Evolutionary conservation across 2,113 vertebrate species (phyloP).

Genomic region (Dasyprocta punctata): DNA sequence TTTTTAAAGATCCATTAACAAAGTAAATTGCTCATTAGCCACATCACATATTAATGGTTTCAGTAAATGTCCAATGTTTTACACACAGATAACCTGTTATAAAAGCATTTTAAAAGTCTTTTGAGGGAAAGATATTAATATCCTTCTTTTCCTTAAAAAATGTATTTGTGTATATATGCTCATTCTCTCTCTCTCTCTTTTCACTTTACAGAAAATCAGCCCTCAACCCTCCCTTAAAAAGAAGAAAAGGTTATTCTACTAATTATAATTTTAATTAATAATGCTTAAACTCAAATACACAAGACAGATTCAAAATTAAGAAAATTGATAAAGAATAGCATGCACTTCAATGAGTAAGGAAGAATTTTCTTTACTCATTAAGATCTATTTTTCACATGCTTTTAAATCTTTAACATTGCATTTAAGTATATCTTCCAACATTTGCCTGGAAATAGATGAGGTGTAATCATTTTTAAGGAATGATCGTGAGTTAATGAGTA

Average conservation of each 20-base stretch:
- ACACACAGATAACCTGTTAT: not conserved
- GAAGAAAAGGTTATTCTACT: not conserved
- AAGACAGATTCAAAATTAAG: constrained; percentile 1
- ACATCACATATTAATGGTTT: not conserved
- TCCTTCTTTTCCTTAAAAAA: not conserved
- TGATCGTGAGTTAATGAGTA: not conserved
- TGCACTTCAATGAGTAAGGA: not conserved
- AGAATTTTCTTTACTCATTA: not conserved
- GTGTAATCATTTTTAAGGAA: not conserved
- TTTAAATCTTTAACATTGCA: not conserved
- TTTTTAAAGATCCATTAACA: constrained; percentile 37
- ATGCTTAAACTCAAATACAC: not conserved
- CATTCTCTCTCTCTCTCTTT: not conserved
- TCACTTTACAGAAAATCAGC: not conserved
- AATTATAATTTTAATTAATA: constrained; percentile 24
- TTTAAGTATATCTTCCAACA: not conserved
- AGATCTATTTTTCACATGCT: not conserved
- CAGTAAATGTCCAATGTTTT: not conserved
- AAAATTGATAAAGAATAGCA: not conserved
- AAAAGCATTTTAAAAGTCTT: not conserved
- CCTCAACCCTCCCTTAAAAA: not conserved
- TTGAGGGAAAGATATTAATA: not conserved
- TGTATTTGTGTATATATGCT: not conserved
- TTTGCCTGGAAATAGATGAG: not conserved
- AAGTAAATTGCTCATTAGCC: not conserved